These are phyloP conservation scores for Ibidorhyncha struthersii DNA, from an alignment of 2,113 vertebrate genomes.

Conservation along the genomic window DNA sequence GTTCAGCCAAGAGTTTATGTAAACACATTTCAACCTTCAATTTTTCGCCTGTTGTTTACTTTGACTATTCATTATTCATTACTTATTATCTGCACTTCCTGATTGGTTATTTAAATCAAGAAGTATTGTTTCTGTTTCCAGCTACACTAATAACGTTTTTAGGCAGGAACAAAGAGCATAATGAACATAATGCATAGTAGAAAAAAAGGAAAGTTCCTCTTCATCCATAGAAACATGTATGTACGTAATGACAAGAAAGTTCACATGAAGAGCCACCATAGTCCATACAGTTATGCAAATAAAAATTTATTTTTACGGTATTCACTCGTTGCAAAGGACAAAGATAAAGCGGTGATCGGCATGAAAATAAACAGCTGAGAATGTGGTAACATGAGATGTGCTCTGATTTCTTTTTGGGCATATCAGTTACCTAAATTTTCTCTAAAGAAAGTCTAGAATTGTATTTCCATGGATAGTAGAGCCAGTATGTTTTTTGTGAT, in stretches of 20 bases:
- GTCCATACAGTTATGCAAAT: neutral
- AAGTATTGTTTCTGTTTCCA: neutral
- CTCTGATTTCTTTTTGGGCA: neutral
- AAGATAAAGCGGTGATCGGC: neutral
- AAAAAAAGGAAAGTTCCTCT: neutral
- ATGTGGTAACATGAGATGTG: neutral
- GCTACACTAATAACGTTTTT: neutral
- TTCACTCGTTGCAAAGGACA: neutral
- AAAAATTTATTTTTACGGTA: neutral
- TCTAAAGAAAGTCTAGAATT: neutral
- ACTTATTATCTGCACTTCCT: neutral
- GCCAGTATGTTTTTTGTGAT: neutral
- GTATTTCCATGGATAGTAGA: neutral
- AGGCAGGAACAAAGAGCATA: neutral
- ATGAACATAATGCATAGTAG: neutral
- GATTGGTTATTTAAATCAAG: neutral
- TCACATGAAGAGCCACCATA: neutral
- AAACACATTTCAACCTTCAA: neutral
- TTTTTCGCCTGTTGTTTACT: neutral
- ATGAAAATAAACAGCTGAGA: neutral
- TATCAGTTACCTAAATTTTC: neutral
- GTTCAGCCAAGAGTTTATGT: slow-evolving; percentile 1
- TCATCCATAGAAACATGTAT: neutral
- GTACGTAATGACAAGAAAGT: neutral
- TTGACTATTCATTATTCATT: neutral